Evolutionary conservation across 2,888 invertebrate species (phyloP).

Genomic region (Brachylomia viminalis): DNA sequence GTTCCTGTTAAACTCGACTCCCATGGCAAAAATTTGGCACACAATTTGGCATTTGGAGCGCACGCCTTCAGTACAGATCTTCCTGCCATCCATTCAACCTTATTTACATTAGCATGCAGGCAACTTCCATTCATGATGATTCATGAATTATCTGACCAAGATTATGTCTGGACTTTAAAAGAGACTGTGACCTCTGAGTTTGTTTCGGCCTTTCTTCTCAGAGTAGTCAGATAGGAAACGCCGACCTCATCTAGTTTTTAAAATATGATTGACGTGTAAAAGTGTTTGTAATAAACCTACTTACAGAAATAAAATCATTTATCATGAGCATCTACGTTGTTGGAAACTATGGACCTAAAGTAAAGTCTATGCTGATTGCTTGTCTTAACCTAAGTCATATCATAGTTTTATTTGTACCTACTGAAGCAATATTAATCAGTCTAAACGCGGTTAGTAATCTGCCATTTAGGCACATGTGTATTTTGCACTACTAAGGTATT

Average conservation of each 20-base stretch:
- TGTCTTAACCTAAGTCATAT: neutral
- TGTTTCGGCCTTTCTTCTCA: too few relatives aligned
- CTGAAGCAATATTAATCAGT: neutral
- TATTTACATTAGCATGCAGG: neutral
- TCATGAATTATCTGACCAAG: too few relatives aligned
- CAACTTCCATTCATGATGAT: too few relatives aligned
- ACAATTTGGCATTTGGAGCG: neutral
- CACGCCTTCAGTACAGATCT: neutral
- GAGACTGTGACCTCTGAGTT: too few relatives aligned
- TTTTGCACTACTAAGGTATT: conserved; percentile 24
- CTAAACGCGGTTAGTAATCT: neutral
- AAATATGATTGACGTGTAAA: too few relatives aligned
- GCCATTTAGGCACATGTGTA: conserved; percentile 20
- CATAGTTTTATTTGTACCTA: neutral
- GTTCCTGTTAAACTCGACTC: too few relatives aligned
- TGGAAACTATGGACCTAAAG: neutral
- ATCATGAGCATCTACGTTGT: neutral
- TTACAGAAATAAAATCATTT: too few relatives aligned
- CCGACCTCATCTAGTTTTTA: too few relatives aligned
- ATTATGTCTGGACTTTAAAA: too few relatives aligned
- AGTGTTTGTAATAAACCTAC: too few relatives aligned
- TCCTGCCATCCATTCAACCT: neutral
- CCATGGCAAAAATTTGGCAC: neutral
- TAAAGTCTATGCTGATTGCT: neutral
- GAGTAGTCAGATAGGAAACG: too few relatives aligned